Evolutionary conservation across 2,113 vertebrate genomes (phyloP), one percentile per base, ranked within the genome.

Genomic region (Beaufortia kweichowensis): DNA sequence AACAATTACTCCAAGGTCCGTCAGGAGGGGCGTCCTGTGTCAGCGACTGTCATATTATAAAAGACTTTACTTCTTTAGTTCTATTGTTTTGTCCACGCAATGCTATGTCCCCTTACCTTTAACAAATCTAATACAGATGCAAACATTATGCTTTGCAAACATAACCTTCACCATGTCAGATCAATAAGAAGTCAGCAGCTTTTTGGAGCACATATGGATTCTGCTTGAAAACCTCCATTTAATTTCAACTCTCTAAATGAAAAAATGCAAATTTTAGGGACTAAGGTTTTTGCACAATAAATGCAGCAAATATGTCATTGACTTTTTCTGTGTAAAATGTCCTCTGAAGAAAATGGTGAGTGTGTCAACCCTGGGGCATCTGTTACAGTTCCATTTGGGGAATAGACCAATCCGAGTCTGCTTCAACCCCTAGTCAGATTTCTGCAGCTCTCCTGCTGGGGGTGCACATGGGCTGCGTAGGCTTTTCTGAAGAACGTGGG

Each of bases 401-500:
- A 75, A 76, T 82, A 88, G 79, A 86, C 62, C 83, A 82, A 84
- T 85, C 84, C 83, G 77, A 83, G 81, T 82, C 56, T 83, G 70
- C 50, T 83, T 72, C 79, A 75, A 84, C 81, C 83, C 63, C 85
- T 91, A 93, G 82, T 93, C 90, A 65, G 88, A 83, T 87, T 98
- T 98, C 87, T 98, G 96, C 87, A 95, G 91, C 71, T 98, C 96
- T 92, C 92, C n/a, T 81, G 90, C 93, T 72, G 92, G 91, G 81
- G 91, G 93, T 61, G 90, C 88, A 78, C 91, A 89, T 83, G 92
- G 90, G 90, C 90, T 94, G 90, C 95, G 90, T 90, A 99, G 94
- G 87, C 95, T 98, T 92, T 99, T 98, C 92, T 99, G 96, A 90
- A 99, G 93, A 89, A 99, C 96, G 0, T 98, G 97, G 81, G 96